Evolutionary conservation across 2,113 vertebrate species (phyloP).

Genomic region (Tonatia bakeri): DNA sequence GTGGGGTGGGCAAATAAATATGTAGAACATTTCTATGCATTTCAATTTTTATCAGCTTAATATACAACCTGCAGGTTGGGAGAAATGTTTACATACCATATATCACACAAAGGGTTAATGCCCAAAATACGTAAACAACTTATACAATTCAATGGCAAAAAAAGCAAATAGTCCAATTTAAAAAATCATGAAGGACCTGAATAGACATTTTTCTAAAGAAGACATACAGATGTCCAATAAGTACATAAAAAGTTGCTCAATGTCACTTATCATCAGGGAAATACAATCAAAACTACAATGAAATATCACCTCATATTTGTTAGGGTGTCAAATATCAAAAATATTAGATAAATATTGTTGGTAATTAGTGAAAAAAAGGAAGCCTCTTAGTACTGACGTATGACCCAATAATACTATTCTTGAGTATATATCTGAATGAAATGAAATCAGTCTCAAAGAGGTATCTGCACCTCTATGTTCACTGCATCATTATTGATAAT

Average conservation of each 20-base stretch:
- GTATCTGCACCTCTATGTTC: neutral
- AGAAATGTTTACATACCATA: neutral
- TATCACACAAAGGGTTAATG: neutral
- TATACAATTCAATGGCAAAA: neutral
- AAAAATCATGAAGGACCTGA: neutral
- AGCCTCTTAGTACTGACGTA: neutral
- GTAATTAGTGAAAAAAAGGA: neutral
- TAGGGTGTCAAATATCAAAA: neutral
- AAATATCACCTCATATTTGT: neutral
- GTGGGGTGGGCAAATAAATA: neutral
- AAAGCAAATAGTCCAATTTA: neutral
- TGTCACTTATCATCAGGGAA: neutral
- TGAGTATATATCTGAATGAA: neutral
- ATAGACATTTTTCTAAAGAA: neutral
- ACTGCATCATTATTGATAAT: neutral
- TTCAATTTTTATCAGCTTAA: neutral
- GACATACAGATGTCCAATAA: neutral
- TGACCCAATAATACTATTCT: neutral
- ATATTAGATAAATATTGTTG: neutral
- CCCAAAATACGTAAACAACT: neutral
- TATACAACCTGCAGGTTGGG: neutral
- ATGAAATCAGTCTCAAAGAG: neutral
- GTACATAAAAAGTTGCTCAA: neutral
- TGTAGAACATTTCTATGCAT: neutral
- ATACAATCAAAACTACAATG: neutral